Evolutionary conservation across 2,113 vertebrate species (phyloP).

Genomic region (Pangasianodon gigas): DNA sequence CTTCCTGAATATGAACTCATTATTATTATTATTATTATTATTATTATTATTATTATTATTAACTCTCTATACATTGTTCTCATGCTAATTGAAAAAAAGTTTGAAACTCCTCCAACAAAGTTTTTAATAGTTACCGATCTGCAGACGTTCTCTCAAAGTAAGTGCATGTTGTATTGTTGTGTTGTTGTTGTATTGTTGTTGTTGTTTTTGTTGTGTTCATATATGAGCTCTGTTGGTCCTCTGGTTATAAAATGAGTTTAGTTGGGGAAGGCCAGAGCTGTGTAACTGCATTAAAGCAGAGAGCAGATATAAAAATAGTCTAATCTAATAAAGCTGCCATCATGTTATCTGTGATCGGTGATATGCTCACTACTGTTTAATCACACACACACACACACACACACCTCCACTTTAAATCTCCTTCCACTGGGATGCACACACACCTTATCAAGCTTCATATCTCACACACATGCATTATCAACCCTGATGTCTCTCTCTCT

Average conservation of each 20-base stretch:
- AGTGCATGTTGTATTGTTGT: neutral
- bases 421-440: neutral
- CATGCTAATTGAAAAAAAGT: too few relatives aligned
- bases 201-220: slow-evolving; percentile 32
- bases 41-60: neutral
- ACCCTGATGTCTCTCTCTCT: too few relatives aligned
- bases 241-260: slow-evolving; percentile 52
- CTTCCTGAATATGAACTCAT: too few relatives aligned
- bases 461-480: neutral
- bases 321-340: slow-evolving; percentile 57
- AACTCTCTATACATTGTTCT: neutral
- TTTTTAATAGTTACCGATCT: neutral
- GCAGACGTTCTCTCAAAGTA: neutral
- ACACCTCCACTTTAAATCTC: neutral
- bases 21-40: too few relatives aligned
- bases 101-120: too few relatives aligned
- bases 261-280: slow-evolving; percentile 44
- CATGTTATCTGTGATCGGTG: slow-evolving; percentile 36
- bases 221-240: slow-evolving; percentile 41
- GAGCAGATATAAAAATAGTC: slow-evolving; percentile 60
- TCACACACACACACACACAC: slow-evolving; percentile 5
- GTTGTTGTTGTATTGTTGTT: neutral
- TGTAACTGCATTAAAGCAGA: slow-evolving; percentile 58
- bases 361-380: slow-evolving; percentile 40
- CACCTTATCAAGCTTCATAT: neutral